Percentiles rank a stretch among this genome's conserved stretches.
These are phyloP conservation scores for Enteromius paludinosus DNA, from an alignment of 2,797 vertebrate species.

Conservation along the genomic window DNA sequence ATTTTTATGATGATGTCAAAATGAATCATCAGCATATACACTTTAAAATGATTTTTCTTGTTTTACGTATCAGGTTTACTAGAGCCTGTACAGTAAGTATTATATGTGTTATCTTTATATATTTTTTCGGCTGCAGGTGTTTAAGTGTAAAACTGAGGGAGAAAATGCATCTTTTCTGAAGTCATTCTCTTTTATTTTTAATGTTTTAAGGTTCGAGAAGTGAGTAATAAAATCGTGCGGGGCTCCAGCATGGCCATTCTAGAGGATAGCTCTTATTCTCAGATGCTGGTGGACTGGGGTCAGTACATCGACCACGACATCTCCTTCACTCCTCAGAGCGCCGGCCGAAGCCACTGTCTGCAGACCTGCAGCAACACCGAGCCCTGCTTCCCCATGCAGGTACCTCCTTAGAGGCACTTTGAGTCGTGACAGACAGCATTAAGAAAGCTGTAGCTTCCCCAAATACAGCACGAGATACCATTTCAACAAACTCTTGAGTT, in stretches of 20 bases:
- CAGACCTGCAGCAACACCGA: constrained; percentile 78
- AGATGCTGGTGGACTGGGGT: constrained; percentile 91
- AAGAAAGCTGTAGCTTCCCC: not conserved
- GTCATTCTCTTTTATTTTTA: constrained; percentile 44
- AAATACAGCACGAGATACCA: not conserved
- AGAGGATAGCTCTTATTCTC: constrained; percentile 82
- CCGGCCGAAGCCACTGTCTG: constrained; percentile 74
- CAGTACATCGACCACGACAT: constrained; percentile 94
- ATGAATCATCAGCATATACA: too few species aligned
- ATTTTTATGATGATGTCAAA: too few species aligned
- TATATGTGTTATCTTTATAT: not conserved
- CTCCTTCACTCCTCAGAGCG: constrained; percentile 88
- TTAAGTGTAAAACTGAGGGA: not conserved
- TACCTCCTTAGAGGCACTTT: constrained; percentile 55
- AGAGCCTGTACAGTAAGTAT: not conserved
- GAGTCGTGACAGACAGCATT: not conserved
- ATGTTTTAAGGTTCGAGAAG: constrained; percentile 83
- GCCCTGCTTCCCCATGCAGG: constrained; percentile 92
- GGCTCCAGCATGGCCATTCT: constrained; percentile 72
- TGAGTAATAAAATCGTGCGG: constrained; percentile 84
- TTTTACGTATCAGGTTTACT: not conserved
- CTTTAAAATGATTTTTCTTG: not conserved
- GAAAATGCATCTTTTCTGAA: constrained; percentile 33
- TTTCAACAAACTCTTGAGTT: not conserved
- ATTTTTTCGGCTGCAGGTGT: not conserved